Evolutionary conservation across 2,888 invertebrate species (phyloP).

Genomic region (Patella ulyssiponensis): DNA sequence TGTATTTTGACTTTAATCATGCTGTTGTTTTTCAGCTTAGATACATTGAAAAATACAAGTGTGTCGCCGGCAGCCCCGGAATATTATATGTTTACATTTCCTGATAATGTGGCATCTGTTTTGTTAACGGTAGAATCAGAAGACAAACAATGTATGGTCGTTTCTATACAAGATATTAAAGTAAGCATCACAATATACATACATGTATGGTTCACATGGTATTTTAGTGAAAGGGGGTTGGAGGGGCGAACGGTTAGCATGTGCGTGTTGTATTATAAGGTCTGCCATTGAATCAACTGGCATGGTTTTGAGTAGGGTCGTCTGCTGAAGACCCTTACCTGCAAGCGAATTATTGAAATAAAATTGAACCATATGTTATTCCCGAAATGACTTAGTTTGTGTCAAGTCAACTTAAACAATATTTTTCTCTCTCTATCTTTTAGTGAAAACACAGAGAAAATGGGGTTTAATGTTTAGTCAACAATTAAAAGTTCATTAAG

Average conservation of each 20-base stretch:
- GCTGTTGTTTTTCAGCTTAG: slow-evolving; percentile 43
- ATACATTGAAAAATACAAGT: slow-evolving; percentile 39
- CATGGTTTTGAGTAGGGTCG: too few relatives aligned
- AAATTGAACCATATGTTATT: too few relatives aligned
- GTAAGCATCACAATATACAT: slow-evolving; percentile 49
- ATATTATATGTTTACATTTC: slow-evolving; percentile 78
- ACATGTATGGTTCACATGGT: too few relatives aligned
- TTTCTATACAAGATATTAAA: slow-evolving; percentile 84
- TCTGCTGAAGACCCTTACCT: too few relatives aligned
- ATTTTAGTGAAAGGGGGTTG: too few relatives aligned
- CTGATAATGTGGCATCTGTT: slow-evolving; percentile 71
- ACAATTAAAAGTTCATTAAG: background rate
- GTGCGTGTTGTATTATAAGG: too few relatives aligned
- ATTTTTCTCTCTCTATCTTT: too few relatives aligned
- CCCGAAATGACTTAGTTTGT: too few relatives aligned
- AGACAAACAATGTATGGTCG: slow-evolving; percentile 80
- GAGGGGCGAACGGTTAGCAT: too few relatives aligned
- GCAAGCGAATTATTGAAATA: too few relatives aligned
- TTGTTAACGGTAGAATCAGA: slow-evolving; percentile 67
- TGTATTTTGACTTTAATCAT: too few relatives aligned
- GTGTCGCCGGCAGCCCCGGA: slow-evolving; percentile 77
- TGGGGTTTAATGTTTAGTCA: background rate
- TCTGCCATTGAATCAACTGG: too few relatives aligned
- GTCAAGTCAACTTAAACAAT: background rate
- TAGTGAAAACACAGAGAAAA: background rate